A percentile compares a stretch with the other conserved stretches of the same genome.
Conservation (phyloP, 2,888 invertebrate genomes). For the Cosmopolites sordidus region DNA sequence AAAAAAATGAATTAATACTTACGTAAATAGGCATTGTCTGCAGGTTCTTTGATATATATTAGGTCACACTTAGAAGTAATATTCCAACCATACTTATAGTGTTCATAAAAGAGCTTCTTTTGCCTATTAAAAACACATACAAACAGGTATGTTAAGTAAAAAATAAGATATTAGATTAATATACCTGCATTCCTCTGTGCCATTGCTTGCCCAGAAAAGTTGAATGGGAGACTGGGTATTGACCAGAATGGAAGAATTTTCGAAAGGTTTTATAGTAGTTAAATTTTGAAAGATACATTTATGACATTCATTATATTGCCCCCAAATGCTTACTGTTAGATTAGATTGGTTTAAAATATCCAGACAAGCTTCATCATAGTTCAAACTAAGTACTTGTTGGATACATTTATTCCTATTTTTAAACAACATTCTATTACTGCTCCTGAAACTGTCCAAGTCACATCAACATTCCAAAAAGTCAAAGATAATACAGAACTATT, state of each 20-base stretch:
- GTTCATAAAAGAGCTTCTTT: slow-evolving; percentile 43
- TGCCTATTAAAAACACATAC: slow-evolving; percentile 37
- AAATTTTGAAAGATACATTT: slow-evolving; percentile 43
- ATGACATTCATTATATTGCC: slow-evolving; percentile 47
- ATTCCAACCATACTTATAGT: slow-evolving; percentile 48
- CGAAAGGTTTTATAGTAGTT: slow-evolving; percentile 32
- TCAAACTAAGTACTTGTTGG: slow-evolving; percentile 33
- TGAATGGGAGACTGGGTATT: slow-evolving; percentile 43
- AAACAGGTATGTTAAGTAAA: slow-evolving; percentile 4
- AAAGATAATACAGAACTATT: too few species aligned
- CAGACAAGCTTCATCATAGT: slow-evolving; percentile 47
- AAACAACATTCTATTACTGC: slow-evolving; percentile 33
- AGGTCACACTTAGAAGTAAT: slow-evolving; percentile 30
- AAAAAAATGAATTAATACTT: slow-evolving; percentile 30
- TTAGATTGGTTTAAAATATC: slow-evolving; percentile 42
- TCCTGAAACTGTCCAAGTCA: neutral
- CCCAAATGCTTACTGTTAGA: slow-evolving; percentile 36
- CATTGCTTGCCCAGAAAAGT: slow-evolving; percentile 35
- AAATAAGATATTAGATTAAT: neutral
- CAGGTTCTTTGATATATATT: slow-evolving; percentile 41
- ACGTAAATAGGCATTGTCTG: slow-evolving; percentile 49
- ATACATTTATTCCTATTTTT: slow-evolving; percentile 38
- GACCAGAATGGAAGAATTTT: slow-evolving; percentile 40
- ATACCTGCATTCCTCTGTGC: slow-evolving; percentile 37
- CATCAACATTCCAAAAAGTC: too few species aligned